Base-by-base conservation (phyloP, 1,140 invertebrate species). In the Venustaconcha ellipsiformis region DNA sequence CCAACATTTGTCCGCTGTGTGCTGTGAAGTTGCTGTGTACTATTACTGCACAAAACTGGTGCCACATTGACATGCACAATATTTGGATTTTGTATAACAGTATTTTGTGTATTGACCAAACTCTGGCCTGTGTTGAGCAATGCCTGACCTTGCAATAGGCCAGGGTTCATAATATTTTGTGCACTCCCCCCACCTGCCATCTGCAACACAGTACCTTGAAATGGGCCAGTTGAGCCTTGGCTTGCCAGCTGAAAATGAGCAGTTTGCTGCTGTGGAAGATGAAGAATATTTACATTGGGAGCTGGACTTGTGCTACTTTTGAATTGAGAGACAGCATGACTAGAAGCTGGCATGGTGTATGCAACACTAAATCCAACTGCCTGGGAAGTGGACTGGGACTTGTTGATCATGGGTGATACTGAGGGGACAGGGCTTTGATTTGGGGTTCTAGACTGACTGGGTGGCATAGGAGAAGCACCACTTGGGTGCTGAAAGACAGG, bases 11-110 rank as follows among this genome's bases (percentile, higher is more conserved):
- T 26, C 14, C 74, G 55, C 13, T 56, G 71, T 60, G 59, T 60
- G 17, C 20, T 60, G 59, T 23, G 20, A 60, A 76, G 73, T 66
- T 81, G 80, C 30, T 82, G 78, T 62, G 74, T 67, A 18, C 76
- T 70, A 57, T 79, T 84, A 75, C 81, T 82, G 71, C 82, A 82
- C 65, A 86, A 69, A 48, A 86, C 81, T 14, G 67, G 26, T 57
- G 82, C 83, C 13, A 86, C 82, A 74, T 86, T 86, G 26, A 86
- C 79, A 79, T 86, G 85, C 64, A 86, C 85, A 62, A 86, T 82
- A 80, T 86, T 86, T 18, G 85, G 85, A 72, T 86, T 86, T 72
- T 86, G 85, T 59, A 86, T 86, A 6, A 86, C 83, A 18, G 85
- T 82, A 69, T 86, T 86, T 70, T 86, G 85, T 18, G 83, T 83